Evolutionary conservation across 2,797 vertebrate species (phyloP).

Genomic region (Chiroxiphia lanceolata): DNA sequence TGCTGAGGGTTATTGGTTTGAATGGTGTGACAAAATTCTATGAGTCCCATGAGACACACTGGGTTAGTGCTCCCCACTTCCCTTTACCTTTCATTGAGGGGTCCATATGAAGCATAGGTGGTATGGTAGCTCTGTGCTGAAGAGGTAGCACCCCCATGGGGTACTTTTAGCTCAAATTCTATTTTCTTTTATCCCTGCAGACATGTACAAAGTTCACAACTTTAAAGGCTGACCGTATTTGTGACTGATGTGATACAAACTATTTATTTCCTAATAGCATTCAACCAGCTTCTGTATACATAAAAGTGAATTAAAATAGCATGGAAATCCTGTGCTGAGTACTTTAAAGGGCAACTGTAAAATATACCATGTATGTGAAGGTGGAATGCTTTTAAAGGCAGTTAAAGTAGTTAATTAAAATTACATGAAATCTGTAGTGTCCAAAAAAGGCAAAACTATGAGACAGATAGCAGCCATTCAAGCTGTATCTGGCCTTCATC

Average conservation of each 20-base stretch:
- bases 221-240: not conserved
- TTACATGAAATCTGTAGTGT: not conserved
- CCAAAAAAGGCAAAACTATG: not conserved
- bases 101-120: rapidly evolving
- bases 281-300: not conserved
- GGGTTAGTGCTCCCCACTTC: not conserved
- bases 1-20: not conserved
- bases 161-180: not conserved
- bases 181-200: not conserved
- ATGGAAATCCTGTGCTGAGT: not conserved
- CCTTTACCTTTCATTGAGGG: not conserved
- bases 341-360: not conserved
- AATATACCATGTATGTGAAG: not conserved
- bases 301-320: not conserved
- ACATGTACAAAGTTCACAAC: not conserved
- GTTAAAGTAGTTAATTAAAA: not conserved
- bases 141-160: not conserved
- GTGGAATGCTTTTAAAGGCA: not conserved
- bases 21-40: not conserved
- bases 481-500: not conserved
- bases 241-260: not conserved
- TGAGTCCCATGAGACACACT: rapidly evolving
- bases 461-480: not conserved
- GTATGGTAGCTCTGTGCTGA: not conserved
- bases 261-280: not conserved